Conservation (phyloP, 2,797 vertebrate genomes). For the Nannoperca australis region DNA sequence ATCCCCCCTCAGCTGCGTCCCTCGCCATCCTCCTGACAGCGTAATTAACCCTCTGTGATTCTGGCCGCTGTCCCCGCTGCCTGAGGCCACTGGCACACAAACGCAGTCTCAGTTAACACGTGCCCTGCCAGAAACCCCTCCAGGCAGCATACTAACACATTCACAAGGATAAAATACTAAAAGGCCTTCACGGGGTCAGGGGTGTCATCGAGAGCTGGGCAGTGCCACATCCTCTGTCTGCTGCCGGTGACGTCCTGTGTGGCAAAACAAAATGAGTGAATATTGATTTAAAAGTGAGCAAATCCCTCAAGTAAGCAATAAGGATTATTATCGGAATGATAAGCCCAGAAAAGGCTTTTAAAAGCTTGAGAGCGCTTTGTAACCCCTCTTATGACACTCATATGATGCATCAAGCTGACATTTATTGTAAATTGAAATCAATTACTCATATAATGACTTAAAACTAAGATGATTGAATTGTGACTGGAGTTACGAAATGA, state of each 20-base stretch:
- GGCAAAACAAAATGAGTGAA: neutral
- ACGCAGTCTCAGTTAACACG: conserved; percentile 20
- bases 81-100: conserved; percentile 10
- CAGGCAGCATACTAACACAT: neutral
- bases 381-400: conserved; percentile 50
- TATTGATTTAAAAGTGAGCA: conserved; percentile 27
- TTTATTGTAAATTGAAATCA: conserved; percentile 25
- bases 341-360: conserved; percentile 45
- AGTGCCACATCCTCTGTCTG: neutral
- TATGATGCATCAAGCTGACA: conserved; percentile 39
- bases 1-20: conserved; percentile 8
- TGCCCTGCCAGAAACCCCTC: neutral
- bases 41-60: conserved; percentile 59
- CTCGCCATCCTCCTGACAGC: conserved; percentile 31
- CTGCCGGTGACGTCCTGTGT: neutral
- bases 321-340: conserved; percentile 28
- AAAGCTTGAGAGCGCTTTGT: neutral
- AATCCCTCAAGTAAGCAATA: conserved; percentile 22
- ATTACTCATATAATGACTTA: neutral
- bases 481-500: neutral
- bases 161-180: conserved; percentile 15
- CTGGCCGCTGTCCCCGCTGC: neutral
- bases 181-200: conserved; percentile 4
- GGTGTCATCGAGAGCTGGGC: neutral
- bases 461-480: neutral